Conservation (phyloP, 2,888 invertebrate genomes). For the Bellardia pandia region DNA sequence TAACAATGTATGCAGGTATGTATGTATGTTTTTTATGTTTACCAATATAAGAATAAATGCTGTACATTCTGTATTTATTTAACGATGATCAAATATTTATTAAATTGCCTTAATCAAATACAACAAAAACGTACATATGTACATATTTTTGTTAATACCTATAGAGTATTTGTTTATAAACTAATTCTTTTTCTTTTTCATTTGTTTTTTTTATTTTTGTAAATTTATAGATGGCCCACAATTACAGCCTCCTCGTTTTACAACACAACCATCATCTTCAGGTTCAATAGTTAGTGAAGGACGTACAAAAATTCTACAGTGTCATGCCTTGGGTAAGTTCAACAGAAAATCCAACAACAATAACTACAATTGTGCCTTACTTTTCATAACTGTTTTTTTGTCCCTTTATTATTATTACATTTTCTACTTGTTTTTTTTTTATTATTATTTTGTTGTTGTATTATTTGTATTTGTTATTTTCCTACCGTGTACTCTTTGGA, state of each 20-base stretch:
- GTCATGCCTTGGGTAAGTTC: slow-evolving; percentile 93
- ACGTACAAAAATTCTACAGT: slow-evolving; percentile 95
- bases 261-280: slow-evolving; percentile 93
- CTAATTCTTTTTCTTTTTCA: slow-evolving; percentile 40
- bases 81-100: slow-evolving; percentile 56
- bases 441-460: background rate
- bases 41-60: background rate
- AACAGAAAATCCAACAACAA: slow-evolving; percentile 4
- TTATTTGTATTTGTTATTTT: slow-evolving; percentile 1
- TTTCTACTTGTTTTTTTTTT: slow-evolving; percentile 2
- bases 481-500: slow-evolving; percentile 2
- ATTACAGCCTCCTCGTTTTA: slow-evolving; percentile 93
- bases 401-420: background rate
- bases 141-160: slow-evolving; percentile 5
- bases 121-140: background rate
- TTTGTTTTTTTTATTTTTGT: slow-evolving; percentile 1
- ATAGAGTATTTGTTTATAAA: slow-evolving; percentile 45
- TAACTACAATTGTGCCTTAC: background rate
- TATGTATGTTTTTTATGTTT: background rate
- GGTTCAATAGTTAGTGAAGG: slow-evolving; percentile 94
- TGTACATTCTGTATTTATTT: slow-evolving; percentile 29
- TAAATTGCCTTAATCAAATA: slow-evolving; percentile 45
- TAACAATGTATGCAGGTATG: background rate
- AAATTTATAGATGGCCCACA: slow-evolving; percentile 79
- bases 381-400: slow-evolving; percentile 2